Evolutionary conservation across 2,888 invertebrate species (phyloP).

Genomic region (Fissipunctia ypsillon): DNA sequence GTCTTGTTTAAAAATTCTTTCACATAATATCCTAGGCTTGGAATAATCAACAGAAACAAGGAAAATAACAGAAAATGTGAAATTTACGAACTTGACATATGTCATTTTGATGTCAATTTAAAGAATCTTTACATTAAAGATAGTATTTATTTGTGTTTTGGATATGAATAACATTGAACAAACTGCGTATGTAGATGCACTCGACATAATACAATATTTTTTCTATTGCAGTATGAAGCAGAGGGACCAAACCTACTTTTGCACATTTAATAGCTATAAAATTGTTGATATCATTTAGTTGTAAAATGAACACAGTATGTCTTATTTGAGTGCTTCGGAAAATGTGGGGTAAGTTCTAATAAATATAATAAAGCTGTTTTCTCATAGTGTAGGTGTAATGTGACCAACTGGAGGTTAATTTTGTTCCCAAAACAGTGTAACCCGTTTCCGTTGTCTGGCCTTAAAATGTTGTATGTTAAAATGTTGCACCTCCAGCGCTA

Average conservation of each 20-base stretch:
- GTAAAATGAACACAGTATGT: slow-evolving; percentile 89
- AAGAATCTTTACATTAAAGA: slow-evolving; percentile 73
- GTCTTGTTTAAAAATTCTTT: slow-evolving; percentile 49
- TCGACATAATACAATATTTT: slow-evolving; percentile 38
- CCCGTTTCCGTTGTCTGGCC: not conserved
- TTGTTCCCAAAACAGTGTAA: not conserved
- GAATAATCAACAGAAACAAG: slow-evolving; percentile 18
- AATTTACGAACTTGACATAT: slow-evolving; percentile 83
- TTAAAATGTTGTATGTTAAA: not conserved
- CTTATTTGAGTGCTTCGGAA: slow-evolving; percentile 90
- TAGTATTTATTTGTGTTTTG: slow-evolving; percentile 77
- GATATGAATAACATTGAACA: slow-evolving; percentile 66
- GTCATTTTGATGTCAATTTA: slow-evolving; percentile 82
- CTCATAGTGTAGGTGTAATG: not conserved
- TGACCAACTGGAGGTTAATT: not conserved
- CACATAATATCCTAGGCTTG: slow-evolving; percentile 3
- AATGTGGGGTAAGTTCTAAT: slow-evolving; percentile 87
- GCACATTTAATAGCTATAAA: slow-evolving; percentile 76
- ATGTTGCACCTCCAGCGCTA: slow-evolving; percentile 5
- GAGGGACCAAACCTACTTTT: slow-evolving; percentile 83
- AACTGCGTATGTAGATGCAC: slow-evolving; percentile 50
- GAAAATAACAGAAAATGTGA: slow-evolving; percentile 61
- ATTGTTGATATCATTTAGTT: slow-evolving; percentile 80
- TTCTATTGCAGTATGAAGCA: slow-evolving; percentile 83
- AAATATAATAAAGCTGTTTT: not conserved